Percentiles rank a stretch among this genome's conserved stretches.
These are phyloP conservation scores for Ypsolopha scabrella DNA, from an alignment of 2,888 invertebrate genomes.

Conservation along the genomic window DNA sequence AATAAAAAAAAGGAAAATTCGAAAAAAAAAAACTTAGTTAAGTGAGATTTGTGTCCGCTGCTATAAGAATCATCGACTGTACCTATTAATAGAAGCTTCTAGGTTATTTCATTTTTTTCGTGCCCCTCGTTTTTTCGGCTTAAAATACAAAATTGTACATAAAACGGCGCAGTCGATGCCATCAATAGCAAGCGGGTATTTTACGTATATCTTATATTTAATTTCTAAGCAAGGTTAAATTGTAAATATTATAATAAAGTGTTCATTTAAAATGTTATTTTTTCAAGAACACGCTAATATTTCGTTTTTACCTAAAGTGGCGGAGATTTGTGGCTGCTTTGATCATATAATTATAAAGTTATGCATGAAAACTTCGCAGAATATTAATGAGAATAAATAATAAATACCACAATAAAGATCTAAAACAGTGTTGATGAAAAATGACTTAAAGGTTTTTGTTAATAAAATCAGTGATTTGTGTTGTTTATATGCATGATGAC, in stretches of 20 bases:
- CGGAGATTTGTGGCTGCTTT: conserved; percentile 29
- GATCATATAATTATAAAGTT: too few species aligned
- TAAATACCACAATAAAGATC: too few species aligned
- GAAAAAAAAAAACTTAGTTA: conserved; percentile 27
- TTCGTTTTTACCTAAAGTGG: conserved; percentile 19
- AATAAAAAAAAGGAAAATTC: conserved; percentile 34
- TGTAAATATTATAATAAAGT: conserved; percentile 56
- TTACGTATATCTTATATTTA: conserved; percentile 37
- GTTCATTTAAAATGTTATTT: conserved; percentile 62
- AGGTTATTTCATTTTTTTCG: neutral
- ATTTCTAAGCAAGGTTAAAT: conserved; percentile 28
- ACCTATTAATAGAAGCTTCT: neutral
- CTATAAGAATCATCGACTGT: conserved; percentile 19
- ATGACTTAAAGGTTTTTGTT: too few species aligned
- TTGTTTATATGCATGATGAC: too few species aligned
- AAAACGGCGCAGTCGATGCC: conserved; percentile 19
- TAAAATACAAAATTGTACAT: conserved; percentile 35
- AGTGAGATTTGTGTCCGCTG: conserved; percentile 26
- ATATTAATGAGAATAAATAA: too few species aligned
- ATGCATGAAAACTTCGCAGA: too few species aligned
- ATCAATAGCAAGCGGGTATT: conserved; percentile 6
- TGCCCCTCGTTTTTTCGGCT: neutral
- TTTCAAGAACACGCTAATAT: conserved; percentile 50
- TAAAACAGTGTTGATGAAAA: too few species aligned
- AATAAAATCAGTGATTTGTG: too few species aligned